A percentile compares a stretch with the other conserved stretches of the same genome.
These are phyloP conservation scores for Pipa parva DNA, from an alignment of 2,113 vertebrate genomes.

Conservation along the genomic window DNA sequence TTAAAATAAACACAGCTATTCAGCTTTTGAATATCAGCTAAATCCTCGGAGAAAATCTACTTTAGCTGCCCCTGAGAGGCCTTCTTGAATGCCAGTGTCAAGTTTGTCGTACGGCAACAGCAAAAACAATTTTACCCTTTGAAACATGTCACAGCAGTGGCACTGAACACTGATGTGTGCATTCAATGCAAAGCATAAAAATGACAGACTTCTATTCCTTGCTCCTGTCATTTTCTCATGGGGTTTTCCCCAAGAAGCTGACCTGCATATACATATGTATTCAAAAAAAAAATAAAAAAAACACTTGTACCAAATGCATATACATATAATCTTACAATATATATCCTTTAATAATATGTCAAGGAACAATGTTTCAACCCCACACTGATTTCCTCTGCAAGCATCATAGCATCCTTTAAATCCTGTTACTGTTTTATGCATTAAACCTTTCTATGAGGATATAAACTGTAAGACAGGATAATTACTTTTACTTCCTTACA, in stretches of 20 bases:
- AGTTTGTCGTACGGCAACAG: conserved; percentile 37
- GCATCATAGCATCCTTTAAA: too few species aligned
- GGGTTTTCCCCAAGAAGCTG: neutral
- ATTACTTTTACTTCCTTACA: too few species aligned
- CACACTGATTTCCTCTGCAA: too few species aligned
- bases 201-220: conserved; percentile 37
- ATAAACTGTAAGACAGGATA: too few species aligned
- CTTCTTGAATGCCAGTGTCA: conserved; percentile 46
- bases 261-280: too few species aligned
- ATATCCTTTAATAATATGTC: too few species aligned
- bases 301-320: too few species aligned
- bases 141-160: conserved; percentile 37
- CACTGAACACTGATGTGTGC: conserved; percentile 45
- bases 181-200: conserved; percentile 40
- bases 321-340: too few species aligned
- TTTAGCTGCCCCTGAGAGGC: conserved; percentile 39
- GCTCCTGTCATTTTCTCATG: conserved; percentile 20
- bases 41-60: conserved; percentile 24
- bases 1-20: conserved; percentile 14
- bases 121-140: conserved; percentile 43
- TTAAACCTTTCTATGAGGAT: too few species aligned
- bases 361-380: too few species aligned
- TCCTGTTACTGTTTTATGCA: too few species aligned
- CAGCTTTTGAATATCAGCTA: conserved; percentile 30
- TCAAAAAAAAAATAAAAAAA: too few species aligned